Base-by-base conservation (phyloP, 2,888 invertebrate species). In the Drosophila stalkeri region DNA sequence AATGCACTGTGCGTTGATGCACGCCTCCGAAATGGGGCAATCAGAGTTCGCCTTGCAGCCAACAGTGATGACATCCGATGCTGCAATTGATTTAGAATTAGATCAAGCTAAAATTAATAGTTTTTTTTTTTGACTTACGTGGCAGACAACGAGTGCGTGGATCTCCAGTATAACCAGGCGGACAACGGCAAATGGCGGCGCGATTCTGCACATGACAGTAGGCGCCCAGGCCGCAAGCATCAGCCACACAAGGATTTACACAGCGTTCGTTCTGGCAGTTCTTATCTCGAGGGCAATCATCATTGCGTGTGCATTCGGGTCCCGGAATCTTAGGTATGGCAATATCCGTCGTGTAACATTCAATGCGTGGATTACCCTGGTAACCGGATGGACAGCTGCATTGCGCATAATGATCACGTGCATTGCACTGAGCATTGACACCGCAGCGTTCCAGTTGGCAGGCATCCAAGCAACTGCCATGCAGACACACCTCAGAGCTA, bases 21-120 rank as follows among this genome's bases (percentile, higher is more conserved):
- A 98, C 2, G 97, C 96, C 93, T 97, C 96, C 39, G 96, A 96
- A 67, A 95, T 94, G 7, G 97, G 95, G 91, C 98, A 98, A 77
- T 98, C 97, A 9, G 96, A 95, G 91, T 96, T 96, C 1, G 96
- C 95, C 85, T 95, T 95, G 91, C 98, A 98, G 55, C 96, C 97
- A 16, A 96, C 94, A 16, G 95, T 94, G 37, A 95, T 94, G 7
- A 92, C 90, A 77, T 94, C 94, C 72, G 94, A 94, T 86, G 95
- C 95, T 96, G 23, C 2, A 64, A 56, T 7, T 2, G 16, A 20
- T 20, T 3, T 0, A 16, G 11, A n/a, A 27, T 75, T 49, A 64
- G 12, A 41, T 23, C 35, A 9, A 52, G 46, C 16, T 44, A 6
- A 49, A 14, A 4, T 1, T 11, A n/a, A 1, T 0, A 0, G 3